A percentile compares a stretch with the other conserved stretches of the same genome.
Conservation (phyloP, 2,113 vertebrate genomes). For the Fregata magnificens region DNA sequence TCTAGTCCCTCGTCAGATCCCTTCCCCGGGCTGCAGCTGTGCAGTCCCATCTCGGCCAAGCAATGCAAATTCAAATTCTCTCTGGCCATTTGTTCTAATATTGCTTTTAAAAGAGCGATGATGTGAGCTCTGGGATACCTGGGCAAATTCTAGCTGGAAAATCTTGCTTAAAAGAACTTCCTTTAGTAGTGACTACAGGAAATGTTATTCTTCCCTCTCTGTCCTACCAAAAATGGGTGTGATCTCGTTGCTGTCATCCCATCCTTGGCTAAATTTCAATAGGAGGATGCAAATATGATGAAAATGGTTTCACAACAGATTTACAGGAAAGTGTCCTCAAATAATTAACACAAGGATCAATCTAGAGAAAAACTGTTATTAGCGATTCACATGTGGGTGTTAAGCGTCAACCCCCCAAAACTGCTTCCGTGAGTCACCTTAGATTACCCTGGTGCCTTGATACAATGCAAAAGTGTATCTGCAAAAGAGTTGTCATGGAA, state of each 20-base stretch:
- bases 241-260: neutral
- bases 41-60: accelerated
- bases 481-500: conserved; percentile 46
- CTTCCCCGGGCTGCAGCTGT: neutral
- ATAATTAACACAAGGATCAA: neutral
- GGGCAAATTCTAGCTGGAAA: conserved; percentile 11
- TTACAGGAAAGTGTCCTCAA: neutral
- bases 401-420: neutral
- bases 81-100: neutral
- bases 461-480: neutral
- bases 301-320: neutral
- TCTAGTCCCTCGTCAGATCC: neutral
- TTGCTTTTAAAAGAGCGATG: neutral
- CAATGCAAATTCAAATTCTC: neutral
- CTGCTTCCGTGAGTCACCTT: neutral
- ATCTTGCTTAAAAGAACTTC: neutral
- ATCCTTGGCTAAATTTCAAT: neutral
- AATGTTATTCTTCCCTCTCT: neutral
- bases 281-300: neutral
- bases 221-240: neutral
- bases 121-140: neutral
- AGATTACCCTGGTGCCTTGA: neutral
- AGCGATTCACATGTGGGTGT: neutral
- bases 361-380: neutral
- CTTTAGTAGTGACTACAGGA: conserved; percentile 2